Percentiles rank a stretch among this genome's conserved stretches.
Evolutionary conservation across 2,113 vertebrate genomes (phyloP).

Genomic region (Xerus inauris): DNA sequence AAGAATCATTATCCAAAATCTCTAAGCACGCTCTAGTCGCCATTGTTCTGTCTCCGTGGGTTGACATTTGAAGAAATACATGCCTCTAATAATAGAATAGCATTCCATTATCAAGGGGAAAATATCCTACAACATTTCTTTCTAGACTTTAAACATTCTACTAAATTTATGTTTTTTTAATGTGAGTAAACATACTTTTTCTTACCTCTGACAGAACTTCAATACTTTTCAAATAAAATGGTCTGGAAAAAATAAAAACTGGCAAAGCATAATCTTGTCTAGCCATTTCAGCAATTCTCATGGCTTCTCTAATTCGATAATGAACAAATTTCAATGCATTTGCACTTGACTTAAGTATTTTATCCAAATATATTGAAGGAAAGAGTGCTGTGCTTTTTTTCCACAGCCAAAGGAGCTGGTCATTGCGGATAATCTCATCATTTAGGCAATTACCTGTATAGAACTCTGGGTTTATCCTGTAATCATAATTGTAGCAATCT

Average conservation of each 20-base stretch:
- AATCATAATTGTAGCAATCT: conserved; percentile 96
- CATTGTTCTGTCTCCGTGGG: neutral
- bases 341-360: conserved; percentile 90
- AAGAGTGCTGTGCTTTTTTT: conserved; percentile 93
- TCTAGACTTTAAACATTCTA: neutral
- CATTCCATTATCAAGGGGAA: neutral
- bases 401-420: conserved; percentile 94
- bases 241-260: conserved; percentile 94
- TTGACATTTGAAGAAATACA: conserved; percentile 31
- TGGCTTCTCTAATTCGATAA: conserved; percentile 93
- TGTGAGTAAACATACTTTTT: neutral
- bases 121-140: conserved; percentile 22
- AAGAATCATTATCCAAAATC: neutral
- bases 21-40: neutral
- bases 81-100: neutral
- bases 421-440: conserved; percentile 90
- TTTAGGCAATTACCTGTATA: conserved; percentile 93
- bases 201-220: conserved; percentile 92
- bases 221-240: conserved; percentile 94
- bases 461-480: conserved; percentile 88
- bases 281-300: conserved; percentile 91
- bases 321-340: conserved; percentile 95
- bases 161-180: neutral
- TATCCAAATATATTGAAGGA: conserved; percentile 93
- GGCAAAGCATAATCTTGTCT: conserved; percentile 89